A percentile compares a stretch with the other conserved stretches of the same genome.
Evolutionary conservation across 92 coral and sea anemone genomes (phyloP).

Genomic region (Chrysogorgia sp.): DNA sequence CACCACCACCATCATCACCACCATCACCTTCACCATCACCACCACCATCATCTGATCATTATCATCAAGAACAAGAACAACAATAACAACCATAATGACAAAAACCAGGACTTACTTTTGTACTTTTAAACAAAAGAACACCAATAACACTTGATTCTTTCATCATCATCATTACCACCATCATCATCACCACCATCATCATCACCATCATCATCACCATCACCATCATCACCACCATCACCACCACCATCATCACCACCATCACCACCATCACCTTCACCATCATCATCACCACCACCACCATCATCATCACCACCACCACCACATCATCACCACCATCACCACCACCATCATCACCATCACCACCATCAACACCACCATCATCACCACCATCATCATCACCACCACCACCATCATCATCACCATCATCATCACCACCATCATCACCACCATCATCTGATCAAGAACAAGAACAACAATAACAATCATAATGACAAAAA

Average conservation of each 20-base stretch:
- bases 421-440: too few species aligned
- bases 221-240: not conserved
- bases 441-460: too few species aligned
- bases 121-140: slow-evolving; percentile 59
- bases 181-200: not conserved
- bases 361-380: not conserved
- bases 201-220: not conserved
- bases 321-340: not conserved
- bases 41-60: too few species aligned
- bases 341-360: not conserved
- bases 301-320: not conserved
- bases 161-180: slow-evolving; percentile 70
- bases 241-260: not conserved
- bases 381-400: slow-evolving; percentile 7
- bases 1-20: too few species aligned
- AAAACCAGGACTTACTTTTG: slow-evolving; percentile 64
- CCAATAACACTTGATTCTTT: slow-evolving; percentile 83
- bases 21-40: too few species aligned
- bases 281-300: slow-evolving; percentile 61
- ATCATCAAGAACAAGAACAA: too few species aligned
- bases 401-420: too few species aligned
- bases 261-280: not conserved
- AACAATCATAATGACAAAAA: too few species aligned
- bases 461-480: too few species aligned
- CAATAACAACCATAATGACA: too few species aligned